Conservation (phyloP, 2,888 invertebrate genomes). For the Ormyrus labotus region DNA sequence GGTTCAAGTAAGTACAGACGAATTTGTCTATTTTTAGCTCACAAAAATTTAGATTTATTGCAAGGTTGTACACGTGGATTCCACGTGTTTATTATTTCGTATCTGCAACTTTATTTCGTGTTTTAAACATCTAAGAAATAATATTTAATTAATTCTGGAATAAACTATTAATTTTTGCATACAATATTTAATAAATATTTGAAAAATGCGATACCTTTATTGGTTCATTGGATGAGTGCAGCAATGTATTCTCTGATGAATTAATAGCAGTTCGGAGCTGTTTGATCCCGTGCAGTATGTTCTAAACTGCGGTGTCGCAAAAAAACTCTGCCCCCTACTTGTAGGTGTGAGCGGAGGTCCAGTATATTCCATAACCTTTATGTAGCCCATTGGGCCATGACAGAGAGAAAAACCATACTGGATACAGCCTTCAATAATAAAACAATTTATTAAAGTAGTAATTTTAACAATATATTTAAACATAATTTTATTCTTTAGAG, state of each 20-base stretch:
- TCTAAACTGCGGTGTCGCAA: conserved; percentile 82
- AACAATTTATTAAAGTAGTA: conserved; percentile 9
- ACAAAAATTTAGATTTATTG: too few relatives aligned
- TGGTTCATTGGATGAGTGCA: conserved; percentile 61
- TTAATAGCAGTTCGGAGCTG: conserved; percentile 72
- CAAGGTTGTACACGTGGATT: too few relatives aligned
- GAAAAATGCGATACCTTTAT: conserved; percentile 63
- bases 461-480: conserved; percentile 23
- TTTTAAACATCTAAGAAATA: too few relatives aligned
- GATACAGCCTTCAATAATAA: conserved; percentile 76
- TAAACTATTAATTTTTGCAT: too few relatives aligned
- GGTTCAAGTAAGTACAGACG: conserved; percentile 91
- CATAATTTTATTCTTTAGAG: conserved; percentile 79
- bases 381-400: conserved; percentile 83
- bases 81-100: too few relatives aligned
- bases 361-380: conserved; percentile 87
- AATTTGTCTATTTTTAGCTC: neutral
- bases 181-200: neutral
- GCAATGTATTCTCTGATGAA: conserved; percentile 52
- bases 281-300: conserved; percentile 76
- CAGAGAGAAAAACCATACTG: conserved; percentile 84
- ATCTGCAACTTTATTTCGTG: too few relatives aligned
- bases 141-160: too few relatives aligned
- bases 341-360: conserved; percentile 78
- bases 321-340: conserved; percentile 78